These are phyloP conservation scores for Chromobotia macracanthus DNA, from an alignment of 2,797 vertebrate species.

Conservation along the genomic window DNA sequence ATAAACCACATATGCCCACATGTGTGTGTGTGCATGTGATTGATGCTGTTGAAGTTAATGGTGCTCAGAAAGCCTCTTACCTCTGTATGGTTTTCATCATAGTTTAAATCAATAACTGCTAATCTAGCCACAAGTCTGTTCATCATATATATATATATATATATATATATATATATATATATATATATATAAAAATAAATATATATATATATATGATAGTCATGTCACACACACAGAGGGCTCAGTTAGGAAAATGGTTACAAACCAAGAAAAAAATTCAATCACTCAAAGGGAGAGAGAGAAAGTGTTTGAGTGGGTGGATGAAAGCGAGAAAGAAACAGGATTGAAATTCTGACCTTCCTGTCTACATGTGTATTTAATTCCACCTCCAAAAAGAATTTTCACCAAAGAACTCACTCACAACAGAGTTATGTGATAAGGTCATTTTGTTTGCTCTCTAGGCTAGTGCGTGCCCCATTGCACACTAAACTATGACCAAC, in stretches of 20 bases:
- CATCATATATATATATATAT: too few species aligned
- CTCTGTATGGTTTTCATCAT: conserved; percentile 64
- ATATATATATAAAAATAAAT: too few species aligned
- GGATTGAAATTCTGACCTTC: neutral
- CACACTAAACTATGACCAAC: neutral
- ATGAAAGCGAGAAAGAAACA: neutral
- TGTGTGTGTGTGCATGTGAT: conserved; percentile 20
- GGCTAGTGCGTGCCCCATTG: too few species aligned
- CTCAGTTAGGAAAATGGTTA: conserved; percentile 4
- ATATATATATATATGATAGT: too few species aligned
- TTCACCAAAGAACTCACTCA: conserved; percentile 6
- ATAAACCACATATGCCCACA: too few species aligned
- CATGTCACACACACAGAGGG: conserved; percentile 20
- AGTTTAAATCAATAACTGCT: conserved; percentile 64
- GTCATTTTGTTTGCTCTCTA: too few species aligned
- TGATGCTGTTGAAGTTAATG: conserved; percentile 60
- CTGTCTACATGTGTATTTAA: neutral
- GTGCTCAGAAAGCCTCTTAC: conserved; percentile 68
- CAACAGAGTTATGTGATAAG: neutral
- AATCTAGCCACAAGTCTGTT: conserved; percentile 56
- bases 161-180: too few species aligned
- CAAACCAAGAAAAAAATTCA: neutral
- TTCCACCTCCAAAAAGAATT: neutral
- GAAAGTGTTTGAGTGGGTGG: neutral
- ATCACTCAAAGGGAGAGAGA: neutral